Base-by-base conservation (phyloP, 2,113 vertebrate genomes). In the Thunnus thynnus region DNA sequence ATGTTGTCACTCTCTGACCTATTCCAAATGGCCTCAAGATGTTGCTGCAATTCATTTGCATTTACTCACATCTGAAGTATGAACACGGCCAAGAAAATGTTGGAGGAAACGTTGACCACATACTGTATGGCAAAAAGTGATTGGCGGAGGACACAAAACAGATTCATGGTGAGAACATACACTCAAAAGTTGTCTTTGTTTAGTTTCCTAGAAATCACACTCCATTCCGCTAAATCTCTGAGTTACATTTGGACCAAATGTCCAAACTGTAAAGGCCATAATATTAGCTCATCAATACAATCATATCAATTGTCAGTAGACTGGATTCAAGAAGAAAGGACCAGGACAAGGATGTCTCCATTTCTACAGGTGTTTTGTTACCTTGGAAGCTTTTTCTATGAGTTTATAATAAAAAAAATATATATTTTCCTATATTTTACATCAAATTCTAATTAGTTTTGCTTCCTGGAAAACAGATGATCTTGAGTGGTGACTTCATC, bases 11-110 rank as follows among this genome's bases (percentile, higher is more conserved):
- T 75, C 73, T 55, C 58, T 84, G 80, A 82, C 86, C 86, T 80
- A 8, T 18, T 65, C 75, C 78, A 88, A 85, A 90, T 88, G 86
- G 84, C 72, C 82, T 88, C 89, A 89, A 92, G 89, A 92, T 88
- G 87, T 88, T 84, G 32, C 87, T 78, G 82, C 71, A 66, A 41
- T 67, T 85, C 56, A 85, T 89, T 89, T 87, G 86, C 78, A 84
- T 91, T 87, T 71, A 54, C 68, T 77, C 79, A 69, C 78, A 78
- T 85, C 76, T 87, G 80, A 68, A 82, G 77, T 48, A 30, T 30
- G 44, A 80, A 62, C 64, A 47, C 16, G 1, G 57, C 68, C 75
- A 84, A 86, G 62, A 80, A 81, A 79, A 71, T 17, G 25, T 47
- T n/a, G n/a, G 60, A 77, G 63, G 60, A 80, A 62, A 67, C 44